Evolutionary conservation across 92 coral and sea anemone species (phyloP).

Genomic region (Micromussa lordhowensis): DNA sequence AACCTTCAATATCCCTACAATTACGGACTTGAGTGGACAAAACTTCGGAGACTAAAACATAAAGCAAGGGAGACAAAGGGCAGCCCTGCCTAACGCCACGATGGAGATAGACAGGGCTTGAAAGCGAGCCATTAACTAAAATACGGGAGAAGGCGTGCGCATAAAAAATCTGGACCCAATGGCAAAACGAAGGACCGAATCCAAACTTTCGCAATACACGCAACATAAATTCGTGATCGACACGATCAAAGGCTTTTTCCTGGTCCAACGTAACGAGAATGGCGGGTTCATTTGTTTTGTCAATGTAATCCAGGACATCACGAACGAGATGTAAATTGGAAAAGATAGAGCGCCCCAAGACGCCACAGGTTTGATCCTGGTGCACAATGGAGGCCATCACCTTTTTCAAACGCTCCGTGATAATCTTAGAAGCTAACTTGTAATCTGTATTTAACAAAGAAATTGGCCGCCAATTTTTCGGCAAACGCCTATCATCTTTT

Average conservation of each 20-base stretch:
- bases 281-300: too few species aligned
- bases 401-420: not conserved
- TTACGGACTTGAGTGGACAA: not conserved
- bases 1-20: slow-evolving; percentile 3
- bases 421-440: not conserved
- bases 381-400: not conserved
- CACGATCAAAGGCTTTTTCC: too few species aligned
- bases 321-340: too few species aligned
- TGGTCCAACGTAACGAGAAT: not conserved
- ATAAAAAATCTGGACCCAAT: not conserved
- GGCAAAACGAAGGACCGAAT: not conserved
- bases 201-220: not conserved
- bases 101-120: too few species aligned
- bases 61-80: slow-evolving; percentile 1
- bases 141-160: not conserved
- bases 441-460: too few species aligned
- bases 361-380: slow-evolving; percentile 4
- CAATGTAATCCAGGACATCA: too few species aligned
- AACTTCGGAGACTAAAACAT: too few species aligned
- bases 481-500: too few species aligned
- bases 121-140: not conserved
- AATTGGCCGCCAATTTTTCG: too few species aligned
- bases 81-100: slow-evolving; percentile 23
- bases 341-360: not conserved
- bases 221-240: not conserved